Conservation (phyloP, 2,797 vertebrate genomes). For the Moxostoma hubbsi region DNA sequence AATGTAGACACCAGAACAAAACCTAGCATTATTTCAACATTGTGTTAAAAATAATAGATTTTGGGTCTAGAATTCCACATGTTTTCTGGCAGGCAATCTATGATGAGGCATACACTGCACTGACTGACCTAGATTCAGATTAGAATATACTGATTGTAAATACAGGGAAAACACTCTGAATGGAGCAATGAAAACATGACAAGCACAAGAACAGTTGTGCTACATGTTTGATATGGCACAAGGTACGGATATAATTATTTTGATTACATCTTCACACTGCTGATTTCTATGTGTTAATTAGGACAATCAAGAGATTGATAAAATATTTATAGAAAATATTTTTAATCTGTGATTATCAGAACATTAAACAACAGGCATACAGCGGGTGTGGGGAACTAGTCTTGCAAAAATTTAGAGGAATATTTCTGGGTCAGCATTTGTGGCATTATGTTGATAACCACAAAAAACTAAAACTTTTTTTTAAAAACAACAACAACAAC, state of each 20-base stretch:
- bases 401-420: background rate
- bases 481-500: too few relatives aligned
- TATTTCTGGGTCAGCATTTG: too few relatives aligned
- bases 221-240: background rate
- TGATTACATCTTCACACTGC: conserved; percentile 28
- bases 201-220: conserved; percentile 7
- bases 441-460: too few relatives aligned
- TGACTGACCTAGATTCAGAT: conserved; percentile 1
- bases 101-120: conserved; percentile 7
- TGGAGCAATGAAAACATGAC: conserved; percentile 13
- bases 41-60: background rate
- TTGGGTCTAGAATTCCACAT: background rate
- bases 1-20: conserved; percentile 1
- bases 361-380: conserved; percentile 13
- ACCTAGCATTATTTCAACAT: conserved; percentile 10
- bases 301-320: conserved; percentile 21
- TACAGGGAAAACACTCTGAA: background rate
- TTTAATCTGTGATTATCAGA: conserved; percentile 26
- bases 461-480: too few relatives aligned
- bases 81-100: conserved; percentile 11
- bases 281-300: conserved; percentile 5
- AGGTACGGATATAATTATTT: conserved; percentile 20
- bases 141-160: background rate
- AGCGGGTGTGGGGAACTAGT: background rate
- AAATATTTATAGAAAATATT: conserved; percentile 31